Percentiles rank a stretch among this genome's conserved stretches.
phyloP scores from a whole-genome alignment of 2,797 vertebrate species.

The Channallabes apus region DNA sequence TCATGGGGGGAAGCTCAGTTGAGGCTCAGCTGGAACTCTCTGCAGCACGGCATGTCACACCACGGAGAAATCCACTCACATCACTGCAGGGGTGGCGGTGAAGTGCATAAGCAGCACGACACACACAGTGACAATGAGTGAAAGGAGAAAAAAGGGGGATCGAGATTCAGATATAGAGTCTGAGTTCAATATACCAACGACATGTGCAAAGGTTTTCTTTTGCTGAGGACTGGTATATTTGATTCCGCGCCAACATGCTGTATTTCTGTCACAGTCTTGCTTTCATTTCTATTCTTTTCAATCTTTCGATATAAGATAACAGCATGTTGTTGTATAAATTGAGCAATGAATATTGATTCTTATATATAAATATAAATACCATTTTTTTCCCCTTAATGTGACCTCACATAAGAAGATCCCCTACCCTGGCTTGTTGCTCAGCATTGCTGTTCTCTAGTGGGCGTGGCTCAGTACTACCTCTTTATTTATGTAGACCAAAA shows the following conservation, averaged over 20 bases:
- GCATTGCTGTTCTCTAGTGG: too few relatives aligned
- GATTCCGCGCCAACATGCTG: neutral
- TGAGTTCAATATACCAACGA: conserved; percentile 10
- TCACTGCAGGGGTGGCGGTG: conserved; percentile 41
- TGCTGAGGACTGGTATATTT: neutral
- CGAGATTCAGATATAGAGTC: conserved; percentile 11
- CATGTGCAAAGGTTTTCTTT: neutral
- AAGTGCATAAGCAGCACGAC: conserved; percentile 41
- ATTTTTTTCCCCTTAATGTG: too few relatives aligned
- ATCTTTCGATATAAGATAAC: too few relatives aligned
- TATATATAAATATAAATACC: too few relatives aligned
- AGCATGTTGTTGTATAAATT: too few relatives aligned
- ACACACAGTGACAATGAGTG: conserved; percentile 27
- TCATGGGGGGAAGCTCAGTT: conserved; percentile 34
- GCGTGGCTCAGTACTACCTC: too few relatives aligned
- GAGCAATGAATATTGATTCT: too few relatives aligned
- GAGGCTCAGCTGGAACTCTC: conserved; percentile 48
- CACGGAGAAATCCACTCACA: conserved; percentile 40
- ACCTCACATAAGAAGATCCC: too few relatives aligned
- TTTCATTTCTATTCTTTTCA: too few relatives aligned
- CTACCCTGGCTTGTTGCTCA: too few relatives aligned
- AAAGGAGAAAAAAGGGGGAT: neutral
- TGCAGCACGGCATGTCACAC: conserved; percentile 39
- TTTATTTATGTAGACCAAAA: too few relatives aligned
- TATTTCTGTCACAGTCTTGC: neutral